phyloP scores from a whole-genome alignment of 1,140 invertebrate genomes.

The Aricia agestis region DNA sequence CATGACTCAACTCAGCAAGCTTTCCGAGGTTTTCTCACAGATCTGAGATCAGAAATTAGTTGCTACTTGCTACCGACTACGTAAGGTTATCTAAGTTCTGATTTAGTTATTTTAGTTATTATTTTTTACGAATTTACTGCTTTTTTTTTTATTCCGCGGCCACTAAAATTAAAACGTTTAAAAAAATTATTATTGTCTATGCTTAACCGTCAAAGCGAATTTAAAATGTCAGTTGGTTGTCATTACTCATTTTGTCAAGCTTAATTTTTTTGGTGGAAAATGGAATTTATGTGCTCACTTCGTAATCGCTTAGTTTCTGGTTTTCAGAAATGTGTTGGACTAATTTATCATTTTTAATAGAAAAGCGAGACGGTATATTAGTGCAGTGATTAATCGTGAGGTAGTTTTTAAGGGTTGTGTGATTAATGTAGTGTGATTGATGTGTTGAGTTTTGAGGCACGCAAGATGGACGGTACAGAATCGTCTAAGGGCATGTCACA shows the following conservation, averaged over 20 bases:
- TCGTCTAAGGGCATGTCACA: slow-evolving; percentile 75
- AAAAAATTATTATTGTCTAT: not conserved
- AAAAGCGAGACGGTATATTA: slow-evolving; percentile 49
- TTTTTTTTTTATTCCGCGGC: too few relatives aligned
- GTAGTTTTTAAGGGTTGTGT: slow-evolving; percentile 51
- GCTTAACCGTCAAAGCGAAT: not conserved
- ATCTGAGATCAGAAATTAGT: too few relatives aligned
- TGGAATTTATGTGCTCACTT: slow-evolving; percentile 2
- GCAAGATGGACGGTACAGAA: slow-evolving; percentile 70
- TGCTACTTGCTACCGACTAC: too few relatives aligned
- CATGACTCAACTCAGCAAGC: too few relatives aligned
- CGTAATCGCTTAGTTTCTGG: slow-evolving; percentile 45
- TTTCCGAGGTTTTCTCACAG: too few relatives aligned
- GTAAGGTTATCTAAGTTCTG: too few relatives aligned
- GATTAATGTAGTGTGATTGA: slow-evolving; percentile 67
- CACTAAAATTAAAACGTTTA: not conserved
- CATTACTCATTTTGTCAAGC: slow-evolving; percentile 4
- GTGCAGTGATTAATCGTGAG: slow-evolving; percentile 46
- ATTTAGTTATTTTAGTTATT: too few relatives aligned
- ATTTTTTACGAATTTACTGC: too few relatives aligned
- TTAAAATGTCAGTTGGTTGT: not conserved
- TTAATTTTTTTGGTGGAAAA: slow-evolving; percentile 10
- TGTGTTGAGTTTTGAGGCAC: slow-evolving; percentile 67
- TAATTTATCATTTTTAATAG: slow-evolving; percentile 46
- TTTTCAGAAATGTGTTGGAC: slow-evolving; percentile 63